Percentiles rank a stretch among this genome's conserved stretches.
phyloP scores from a whole-genome alignment of 2,888 invertebrate genomes.

The Serripes groenlandicus region DNA sequence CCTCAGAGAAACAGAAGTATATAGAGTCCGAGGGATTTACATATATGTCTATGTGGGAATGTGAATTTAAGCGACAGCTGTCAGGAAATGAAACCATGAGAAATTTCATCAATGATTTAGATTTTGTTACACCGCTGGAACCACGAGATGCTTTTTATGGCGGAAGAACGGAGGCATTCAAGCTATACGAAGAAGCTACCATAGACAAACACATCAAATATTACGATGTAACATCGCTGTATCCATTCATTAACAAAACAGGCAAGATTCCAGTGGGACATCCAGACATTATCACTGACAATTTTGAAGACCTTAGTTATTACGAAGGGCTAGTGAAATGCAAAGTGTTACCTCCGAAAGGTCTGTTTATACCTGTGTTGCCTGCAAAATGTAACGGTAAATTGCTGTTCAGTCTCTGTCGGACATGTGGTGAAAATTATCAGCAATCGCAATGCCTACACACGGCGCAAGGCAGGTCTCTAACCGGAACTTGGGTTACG shows the following conservation, averaged over 20 bases:
- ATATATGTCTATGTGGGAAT: constrained; percentile 29
- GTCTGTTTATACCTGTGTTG: constrained; percentile 7
- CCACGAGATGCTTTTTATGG: constrained; percentile 78
- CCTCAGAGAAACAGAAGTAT: constrained; percentile 17
- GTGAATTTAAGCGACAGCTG: constrained; percentile 42
- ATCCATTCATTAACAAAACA: constrained; percentile 75
- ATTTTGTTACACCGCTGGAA: constrained; percentile 62
- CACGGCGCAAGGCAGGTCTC: neutral
- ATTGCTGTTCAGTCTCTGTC: neutral
- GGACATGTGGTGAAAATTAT: neutral
- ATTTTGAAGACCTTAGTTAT: constrained; percentile 56
- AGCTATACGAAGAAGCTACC: constrained; percentile 64
- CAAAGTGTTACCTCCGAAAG: constrained; percentile 5
- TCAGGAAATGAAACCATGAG: constrained; percentile 48
- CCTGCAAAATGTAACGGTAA: constrained; percentile 13
- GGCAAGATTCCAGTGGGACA: constrained; percentile 74
- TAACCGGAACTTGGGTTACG: constrained; percentile 16
- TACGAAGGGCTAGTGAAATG: constrained; percentile 8
- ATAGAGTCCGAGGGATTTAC: constrained; percentile 10
- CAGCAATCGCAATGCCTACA: constrained; percentile 3
- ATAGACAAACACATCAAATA: constrained; percentile 71
- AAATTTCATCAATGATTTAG: constrained; percentile 44
- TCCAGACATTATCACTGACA: constrained; percentile 69
- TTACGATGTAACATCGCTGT: constrained; percentile 72
- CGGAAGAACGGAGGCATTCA: constrained; percentile 73